Evolutionary conservation across 2,797 vertebrate genomes (phyloP), one percentile per base, ranked within the genome.

Genomic region (Gymnopithys bicolor): DNA sequence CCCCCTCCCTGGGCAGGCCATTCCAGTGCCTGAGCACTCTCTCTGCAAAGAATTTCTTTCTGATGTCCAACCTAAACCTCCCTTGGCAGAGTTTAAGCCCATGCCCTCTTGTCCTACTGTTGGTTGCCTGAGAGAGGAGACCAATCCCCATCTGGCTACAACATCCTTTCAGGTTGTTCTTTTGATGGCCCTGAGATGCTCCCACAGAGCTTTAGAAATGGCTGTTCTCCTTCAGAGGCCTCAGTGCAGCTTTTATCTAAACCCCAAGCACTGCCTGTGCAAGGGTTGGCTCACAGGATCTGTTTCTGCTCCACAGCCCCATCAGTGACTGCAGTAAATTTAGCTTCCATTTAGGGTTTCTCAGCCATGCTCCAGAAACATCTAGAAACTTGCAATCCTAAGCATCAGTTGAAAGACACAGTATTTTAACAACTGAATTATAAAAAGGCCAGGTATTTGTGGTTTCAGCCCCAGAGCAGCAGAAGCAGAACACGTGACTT

Each of bases 391-490:
- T 45, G 13, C 19, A 66, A 49, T 60, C 35, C 60, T 22, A 22
- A 73, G 28, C 68, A 58, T 2, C 49, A 17, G 4, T 30, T 67
- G 32, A 67, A 68, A 80, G 48, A 28, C 28, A 76, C 14, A 24
- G 0, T 14, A 52, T 77, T 46, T 30, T 45, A 74, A 60, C 8
- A 45, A 37, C 0, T 24, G 22, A 59, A 43, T 0, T 22, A 33
- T 30, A 46, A 63, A 45, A 78, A 60, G 14, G 48, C 1, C 32
- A 46, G 41, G 0, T 33, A 32, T 23, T 41, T 68, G 41, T 17
- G 48, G 16, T 70, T 74, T 74, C 37, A 76, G 51, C 27, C 41
- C 43, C 1, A 2, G 58, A 55, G 68, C 0, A 5, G 1, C 53
- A 59, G 74, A 48, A 78, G 60, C 48, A 84, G 56, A 71, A 52